Conservation (phyloP, 2,113 vertebrate genomes). For the Panthera uncia region DNA sequence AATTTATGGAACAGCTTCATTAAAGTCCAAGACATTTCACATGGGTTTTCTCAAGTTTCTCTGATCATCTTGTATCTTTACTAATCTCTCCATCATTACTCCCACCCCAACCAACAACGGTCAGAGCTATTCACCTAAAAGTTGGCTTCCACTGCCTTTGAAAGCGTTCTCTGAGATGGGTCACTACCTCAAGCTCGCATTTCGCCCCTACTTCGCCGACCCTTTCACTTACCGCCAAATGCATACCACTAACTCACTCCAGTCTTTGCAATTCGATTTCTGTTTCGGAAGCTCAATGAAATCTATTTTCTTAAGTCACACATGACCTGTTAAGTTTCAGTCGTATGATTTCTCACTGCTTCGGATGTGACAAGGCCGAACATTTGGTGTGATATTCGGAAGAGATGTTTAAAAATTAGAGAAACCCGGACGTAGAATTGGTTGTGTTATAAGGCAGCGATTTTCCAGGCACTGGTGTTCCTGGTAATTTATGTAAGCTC, state of each 20-base stretch:
- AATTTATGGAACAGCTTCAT: not conserved
- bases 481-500: fast-evolving
- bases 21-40: not conserved
- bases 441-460: not conserved
- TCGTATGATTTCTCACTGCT: not conserved
- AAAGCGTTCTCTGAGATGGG: not conserved
- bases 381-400: too few species aligned
- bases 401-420: not conserved
- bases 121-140: not conserved
- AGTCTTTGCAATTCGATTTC: not conserved
- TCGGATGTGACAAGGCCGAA: not conserved
- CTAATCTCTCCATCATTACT: not conserved
- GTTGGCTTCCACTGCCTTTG: not conserved
- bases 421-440: not conserved
- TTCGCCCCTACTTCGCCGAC: fast-evolving
- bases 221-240: not conserved
- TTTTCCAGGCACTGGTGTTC: not conserved
- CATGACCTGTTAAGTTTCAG: not conserved
- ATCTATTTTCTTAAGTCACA: not conserved
- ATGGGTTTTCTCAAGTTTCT: not conserved
- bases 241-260: fast-evolving
- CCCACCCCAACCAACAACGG: not conserved
- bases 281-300: not conserved
- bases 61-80: not conserved
- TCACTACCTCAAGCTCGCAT: not conserved